Percentiles rank a stretch among this genome's conserved stretches.
Conservation (phyloP, 2,797 vertebrate genomes). For the Valencia hispanica region DNA sequence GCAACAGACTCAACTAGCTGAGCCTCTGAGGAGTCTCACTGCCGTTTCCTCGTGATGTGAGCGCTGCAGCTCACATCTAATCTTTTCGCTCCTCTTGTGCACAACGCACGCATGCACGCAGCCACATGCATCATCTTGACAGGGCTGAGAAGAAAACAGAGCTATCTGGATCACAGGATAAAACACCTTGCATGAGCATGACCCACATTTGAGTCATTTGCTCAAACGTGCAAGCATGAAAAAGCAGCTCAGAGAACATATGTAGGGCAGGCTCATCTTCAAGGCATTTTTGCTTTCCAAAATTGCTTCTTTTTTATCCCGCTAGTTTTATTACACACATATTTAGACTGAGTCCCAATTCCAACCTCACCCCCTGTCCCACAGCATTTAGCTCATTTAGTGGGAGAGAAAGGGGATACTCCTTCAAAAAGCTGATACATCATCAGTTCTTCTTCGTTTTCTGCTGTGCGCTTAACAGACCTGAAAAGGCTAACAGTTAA, state of each 20-base stretch:
- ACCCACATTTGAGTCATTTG: constrained; percentile 35
- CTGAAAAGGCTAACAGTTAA: not conserved
- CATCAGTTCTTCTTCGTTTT: not conserved
- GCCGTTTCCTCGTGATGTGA: constrained; percentile 30
- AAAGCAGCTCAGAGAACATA: not conserved
- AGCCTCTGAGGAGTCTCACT: constrained; percentile 71
- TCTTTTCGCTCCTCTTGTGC: constrained; percentile 6
- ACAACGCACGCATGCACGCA: not conserved
- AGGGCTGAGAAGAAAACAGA: constrained; percentile 39
- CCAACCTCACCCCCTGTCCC: not conserved
- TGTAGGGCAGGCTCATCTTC: constrained; percentile 4
- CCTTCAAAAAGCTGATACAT: not conserved
- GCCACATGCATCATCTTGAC: constrained; percentile 5
- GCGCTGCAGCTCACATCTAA: constrained; percentile 48
- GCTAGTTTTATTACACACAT: not conserved
- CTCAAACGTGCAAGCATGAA: not conserved
- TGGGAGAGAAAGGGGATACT: not conserved
- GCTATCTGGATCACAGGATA: constrained; percentile 16
- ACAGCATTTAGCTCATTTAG: not conserved
- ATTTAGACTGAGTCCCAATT: not conserved
- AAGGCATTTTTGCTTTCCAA: not conserved
- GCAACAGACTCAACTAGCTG: constrained; percentile 89
- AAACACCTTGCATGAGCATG: constrained; percentile 27
- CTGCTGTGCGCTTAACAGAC: not conserved
- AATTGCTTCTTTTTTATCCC: no score